Conservation (phyloP, 2,888 invertebrate species). For the Platycnemis pennipes region DNA sequence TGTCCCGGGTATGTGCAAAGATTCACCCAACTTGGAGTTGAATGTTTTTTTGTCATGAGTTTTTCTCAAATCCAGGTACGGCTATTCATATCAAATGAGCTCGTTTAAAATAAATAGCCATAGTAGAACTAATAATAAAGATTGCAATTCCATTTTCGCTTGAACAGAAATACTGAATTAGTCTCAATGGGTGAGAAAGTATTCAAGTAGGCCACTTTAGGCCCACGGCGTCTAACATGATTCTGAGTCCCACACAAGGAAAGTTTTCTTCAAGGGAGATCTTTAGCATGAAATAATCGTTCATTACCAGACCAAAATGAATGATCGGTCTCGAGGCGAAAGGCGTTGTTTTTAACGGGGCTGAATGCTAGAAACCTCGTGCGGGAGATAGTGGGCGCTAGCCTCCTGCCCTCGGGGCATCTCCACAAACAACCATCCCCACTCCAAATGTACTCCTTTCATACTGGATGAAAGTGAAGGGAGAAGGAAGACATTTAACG, state of each 20-base stretch:
- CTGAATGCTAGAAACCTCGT: background rate
- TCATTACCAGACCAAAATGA: background rate
- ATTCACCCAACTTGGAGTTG: too few species aligned
- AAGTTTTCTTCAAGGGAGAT: background rate
- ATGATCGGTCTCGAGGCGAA: background rate
- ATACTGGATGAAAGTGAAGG: background rate
- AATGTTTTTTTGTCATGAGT: too few species aligned
- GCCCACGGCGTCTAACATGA: too few species aligned
- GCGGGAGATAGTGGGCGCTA: background rate
- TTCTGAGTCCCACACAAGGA: background rate
- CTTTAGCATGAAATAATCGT: background rate
- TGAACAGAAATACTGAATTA: too few species aligned
- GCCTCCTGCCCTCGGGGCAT: background rate
- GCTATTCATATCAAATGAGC: too few species aligned
- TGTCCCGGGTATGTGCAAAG: too few species aligned
- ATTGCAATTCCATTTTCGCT: too few species aligned
- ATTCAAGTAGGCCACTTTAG: too few species aligned
- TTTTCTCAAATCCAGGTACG: too few species aligned
- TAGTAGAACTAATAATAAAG: too few species aligned
- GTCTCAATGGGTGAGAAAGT: too few species aligned
- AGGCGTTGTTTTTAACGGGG: background rate
- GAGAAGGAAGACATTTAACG: background rate
- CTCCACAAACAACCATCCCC: background rate
- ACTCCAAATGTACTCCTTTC: background rate
- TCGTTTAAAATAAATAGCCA: too few species aligned